Evolutionary conservation across 2,888 invertebrate genomes (phyloP).

Genomic region (Chydorus sphaericus): DNA sequence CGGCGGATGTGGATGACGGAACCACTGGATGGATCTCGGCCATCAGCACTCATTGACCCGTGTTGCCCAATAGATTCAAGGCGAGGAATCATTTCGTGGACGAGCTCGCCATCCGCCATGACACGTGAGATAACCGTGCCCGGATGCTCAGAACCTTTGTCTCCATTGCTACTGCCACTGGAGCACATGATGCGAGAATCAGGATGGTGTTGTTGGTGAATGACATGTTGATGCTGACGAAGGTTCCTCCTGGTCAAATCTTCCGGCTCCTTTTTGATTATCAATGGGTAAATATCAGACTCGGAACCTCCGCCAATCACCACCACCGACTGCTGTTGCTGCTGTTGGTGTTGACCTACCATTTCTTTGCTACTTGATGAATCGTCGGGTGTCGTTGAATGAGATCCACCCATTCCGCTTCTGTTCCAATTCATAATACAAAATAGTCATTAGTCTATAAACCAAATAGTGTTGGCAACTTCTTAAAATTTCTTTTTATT

Average conservation of each 20-base stretch:
- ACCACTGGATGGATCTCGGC: slow-evolving; percentile 1
- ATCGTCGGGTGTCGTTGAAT: slow-evolving; percentile 5
- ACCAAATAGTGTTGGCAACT: too few relatives aligned
- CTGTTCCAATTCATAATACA: too few relatives aligned
- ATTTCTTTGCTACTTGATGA: slow-evolving; percentile 5
- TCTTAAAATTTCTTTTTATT: too few relatives aligned
- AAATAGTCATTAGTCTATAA: too few relatives aligned
- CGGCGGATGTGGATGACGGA: slow-evolving; percentile 12
- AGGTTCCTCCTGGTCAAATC: slow-evolving; percentile 38
- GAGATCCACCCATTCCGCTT: slow-evolving; percentile 1
- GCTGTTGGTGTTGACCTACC: slow-evolving; percentile 16
- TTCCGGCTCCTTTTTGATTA: slow-evolving; percentile 65
- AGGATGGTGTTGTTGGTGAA: not conserved
- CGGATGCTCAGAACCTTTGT: not conserved
- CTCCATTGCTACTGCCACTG: not conserved
- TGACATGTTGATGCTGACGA: not conserved
- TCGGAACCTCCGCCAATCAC: too few relatives aligned
- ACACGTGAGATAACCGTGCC: slow-evolving; percentile 15
- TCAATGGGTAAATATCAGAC: slow-evolving; percentile 17
- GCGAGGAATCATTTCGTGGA: slow-evolving; percentile 8
- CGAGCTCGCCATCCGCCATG: slow-evolving; percentile 14
- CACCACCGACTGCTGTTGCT: slow-evolving; percentile 20
- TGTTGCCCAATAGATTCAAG: not conserved
- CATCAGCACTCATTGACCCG: not conserved
- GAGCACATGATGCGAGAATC: slow-evolving; percentile 3